Evolutionary conservation across 2,113 vertebrate species (phyloP).

Genomic region (Gorsachius goisagi): DNA sequence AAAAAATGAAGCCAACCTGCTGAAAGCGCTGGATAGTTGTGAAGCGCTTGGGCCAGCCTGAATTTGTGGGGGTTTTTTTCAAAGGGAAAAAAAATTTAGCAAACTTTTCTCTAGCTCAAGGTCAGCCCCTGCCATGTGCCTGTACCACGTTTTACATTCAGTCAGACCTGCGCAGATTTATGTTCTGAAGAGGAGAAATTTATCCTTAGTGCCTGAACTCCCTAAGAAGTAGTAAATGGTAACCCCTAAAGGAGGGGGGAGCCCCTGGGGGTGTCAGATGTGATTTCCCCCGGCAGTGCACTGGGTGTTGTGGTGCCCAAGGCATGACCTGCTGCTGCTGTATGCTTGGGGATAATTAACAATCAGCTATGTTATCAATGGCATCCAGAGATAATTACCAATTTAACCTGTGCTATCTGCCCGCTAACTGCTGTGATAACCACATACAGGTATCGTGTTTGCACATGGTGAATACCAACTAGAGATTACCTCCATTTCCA

Average conservation of each 20-base stretch:
- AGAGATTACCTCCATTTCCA: neutral
- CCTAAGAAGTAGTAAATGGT: neutral
- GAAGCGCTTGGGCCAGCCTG: neutral
- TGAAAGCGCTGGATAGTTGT: neutral
- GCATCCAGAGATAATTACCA: neutral
- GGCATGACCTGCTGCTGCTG: neutral
- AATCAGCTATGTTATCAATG: no score
- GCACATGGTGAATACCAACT: neutral
- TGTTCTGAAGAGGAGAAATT: neutral
- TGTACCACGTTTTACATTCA: neutral
- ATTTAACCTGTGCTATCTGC: no score
- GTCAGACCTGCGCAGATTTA: neutral
- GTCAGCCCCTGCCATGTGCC: neutral
- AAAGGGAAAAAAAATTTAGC: neutral
- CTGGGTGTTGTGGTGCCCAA: no score
- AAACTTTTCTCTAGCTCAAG: neutral
- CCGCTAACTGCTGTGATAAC: accelerated
- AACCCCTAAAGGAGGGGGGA: neutral
- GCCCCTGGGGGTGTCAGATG: neutral
- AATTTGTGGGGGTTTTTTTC: neutral
- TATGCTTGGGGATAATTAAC: neutral
- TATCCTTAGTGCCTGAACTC: neutral
- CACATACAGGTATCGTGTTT: accelerated
- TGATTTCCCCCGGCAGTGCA: neutral
- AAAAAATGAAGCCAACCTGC: neutral